Base-by-base conservation (phyloP, 1,140 invertebrate species). In the Stegodyphus dumicola region DNA sequence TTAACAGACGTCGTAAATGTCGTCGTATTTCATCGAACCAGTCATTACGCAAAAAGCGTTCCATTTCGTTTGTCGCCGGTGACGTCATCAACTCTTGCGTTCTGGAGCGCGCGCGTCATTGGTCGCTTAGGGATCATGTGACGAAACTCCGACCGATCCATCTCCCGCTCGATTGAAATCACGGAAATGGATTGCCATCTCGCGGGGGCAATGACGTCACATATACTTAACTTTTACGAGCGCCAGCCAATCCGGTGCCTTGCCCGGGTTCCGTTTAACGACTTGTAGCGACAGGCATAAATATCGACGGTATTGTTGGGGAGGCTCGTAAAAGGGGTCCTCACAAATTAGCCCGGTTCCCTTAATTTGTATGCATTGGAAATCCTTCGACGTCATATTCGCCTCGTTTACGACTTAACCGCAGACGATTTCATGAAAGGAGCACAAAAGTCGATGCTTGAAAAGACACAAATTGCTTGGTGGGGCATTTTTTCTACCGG, bases 361-460 rank as follows among this genome's bases (percentile, higher is more conserved):
- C 75, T 77, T 77, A 77, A 77, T 77, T 77, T 77, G 75, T 77
- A 77, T 77, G 75, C 75, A 77, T 77, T 77, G 75, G 17, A 77
- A 77, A 77, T 77, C 56, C 60, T 51, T 51, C 33, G 75, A 65
- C 13, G 60, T 56, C 60, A 77, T 77, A 77, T 77, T 65, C 60
- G 13, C n/a, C n/a, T 56, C 75, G 18, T 77, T 77, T 77, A 77
- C 56, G 75, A 65, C 54, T 77, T 65, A 52, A 77, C 75, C 75
- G 66, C 75, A 77, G 13, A 56, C 60, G 75, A 49, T n/a, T 77
- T 11, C 18, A 5, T 7, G 18, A 71, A 71, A 71, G 49, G 51
- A 71, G 5, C 33, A 11, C 3, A 51, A 33, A 33, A 33, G 3
- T 33, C 33, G 33, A 33, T 33, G 3, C 33, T 33, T 33, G 33